Percentiles rank a stretch among this genome's conserved stretches.
These are phyloP conservation scores for Callospermophilus lateralis DNA, from an alignment of 2,113 vertebrate genomes.

Conservation along the genomic window DNA sequence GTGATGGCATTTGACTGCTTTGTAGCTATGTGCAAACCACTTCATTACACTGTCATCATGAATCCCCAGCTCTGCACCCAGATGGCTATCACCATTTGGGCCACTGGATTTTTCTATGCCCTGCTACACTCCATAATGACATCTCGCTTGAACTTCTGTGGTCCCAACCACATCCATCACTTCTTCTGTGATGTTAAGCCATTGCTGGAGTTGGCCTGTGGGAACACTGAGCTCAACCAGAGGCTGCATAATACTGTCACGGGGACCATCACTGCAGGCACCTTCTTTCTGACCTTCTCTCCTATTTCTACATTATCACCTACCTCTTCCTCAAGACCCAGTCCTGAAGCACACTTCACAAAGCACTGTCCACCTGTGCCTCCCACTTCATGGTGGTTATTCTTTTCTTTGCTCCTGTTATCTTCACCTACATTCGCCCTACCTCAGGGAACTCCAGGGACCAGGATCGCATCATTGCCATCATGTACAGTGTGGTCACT, in stretches of 20 bases:
- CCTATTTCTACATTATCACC: slow-evolving; percentile 65
- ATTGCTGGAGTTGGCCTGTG: slow-evolving; percentile 65
- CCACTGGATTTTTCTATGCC: slow-evolving; percentile 64
- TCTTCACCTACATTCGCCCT: slow-evolving; percentile 5
- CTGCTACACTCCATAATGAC: slow-evolving; percentile 62
- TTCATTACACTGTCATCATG: slow-evolving; percentile 59
- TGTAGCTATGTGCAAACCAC: slow-evolving; percentile 64
- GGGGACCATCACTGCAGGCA: neutral
- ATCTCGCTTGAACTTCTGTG: slow-evolving; percentile 62
- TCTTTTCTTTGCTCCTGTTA: slow-evolving; percentile 47
- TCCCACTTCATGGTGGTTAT: slow-evolving; percentile 58
- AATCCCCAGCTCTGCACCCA: neutral
- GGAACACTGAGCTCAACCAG: slow-evolving; percentile 61
- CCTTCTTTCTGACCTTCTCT: slow-evolving; percentile 70
- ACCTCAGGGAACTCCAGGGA: neutral
- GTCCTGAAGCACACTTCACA: slow-evolving; percentile 29
- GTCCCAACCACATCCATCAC: slow-evolving; percentile 39
- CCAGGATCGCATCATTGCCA: slow-evolving; percentile 6
- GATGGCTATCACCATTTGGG: neutral
- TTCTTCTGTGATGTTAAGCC: slow-evolving; percentile 79
- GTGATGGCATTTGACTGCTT: slow-evolving; percentile 67
- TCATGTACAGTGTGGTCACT: slow-evolving; percentile 69
- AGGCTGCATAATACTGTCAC: slow-evolving; percentile 62
- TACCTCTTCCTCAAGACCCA: slow-evolving; percentile 34
- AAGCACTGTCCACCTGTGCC: slow-evolving; percentile 53